phyloP scores from a whole-genome alignment of 2,113 vertebrate genomes.

The Perccottus glenii region DNA sequence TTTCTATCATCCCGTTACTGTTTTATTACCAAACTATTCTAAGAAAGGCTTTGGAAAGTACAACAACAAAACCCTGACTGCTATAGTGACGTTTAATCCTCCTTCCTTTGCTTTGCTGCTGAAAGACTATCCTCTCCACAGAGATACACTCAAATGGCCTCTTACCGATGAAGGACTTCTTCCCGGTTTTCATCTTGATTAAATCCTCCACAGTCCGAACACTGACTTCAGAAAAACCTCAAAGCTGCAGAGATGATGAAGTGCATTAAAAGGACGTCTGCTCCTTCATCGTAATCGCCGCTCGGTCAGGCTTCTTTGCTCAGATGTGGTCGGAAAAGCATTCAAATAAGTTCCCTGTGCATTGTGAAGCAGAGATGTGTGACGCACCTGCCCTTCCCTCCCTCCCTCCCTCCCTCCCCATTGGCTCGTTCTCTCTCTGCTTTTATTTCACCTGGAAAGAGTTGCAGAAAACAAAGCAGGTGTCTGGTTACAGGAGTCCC shows the following conservation, averaged over 20 bases:
- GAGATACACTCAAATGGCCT: conserved; percentile 26
- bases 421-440: conserved; percentile 38
- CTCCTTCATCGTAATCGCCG: conserved; percentile 25
- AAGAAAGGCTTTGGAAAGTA: no score
- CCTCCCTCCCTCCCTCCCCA: conserved; percentile 22
- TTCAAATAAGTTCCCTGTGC: conserved; percentile 44
- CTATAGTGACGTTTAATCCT: conserved; percentile 10
- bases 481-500: conserved; percentile 71
- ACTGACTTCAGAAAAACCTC: neutral
- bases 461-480: conserved; percentile 67
- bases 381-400: conserved; percentile 63
- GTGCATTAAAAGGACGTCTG: conserved; percentile 26
- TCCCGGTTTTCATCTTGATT: conserved; percentile 74
- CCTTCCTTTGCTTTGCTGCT: conserved; percentile 9
- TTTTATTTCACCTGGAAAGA: conserved; percentile 59
- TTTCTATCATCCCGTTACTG: neutral
- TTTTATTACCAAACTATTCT: no score
- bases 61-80: neutral
- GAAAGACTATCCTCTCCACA: conserved; percentile 3
- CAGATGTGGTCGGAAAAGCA: conserved; percentile 44
- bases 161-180: conserved; percentile 80
- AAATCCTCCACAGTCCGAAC: neutral
- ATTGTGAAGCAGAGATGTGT: conserved; percentile 60
- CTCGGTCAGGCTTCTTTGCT: conserved; percentile 22
- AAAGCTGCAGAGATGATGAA: conserved; percentile 22